Conservation (phyloP, 1,140 invertebrate species). For the Argopecten irradians region DNA sequence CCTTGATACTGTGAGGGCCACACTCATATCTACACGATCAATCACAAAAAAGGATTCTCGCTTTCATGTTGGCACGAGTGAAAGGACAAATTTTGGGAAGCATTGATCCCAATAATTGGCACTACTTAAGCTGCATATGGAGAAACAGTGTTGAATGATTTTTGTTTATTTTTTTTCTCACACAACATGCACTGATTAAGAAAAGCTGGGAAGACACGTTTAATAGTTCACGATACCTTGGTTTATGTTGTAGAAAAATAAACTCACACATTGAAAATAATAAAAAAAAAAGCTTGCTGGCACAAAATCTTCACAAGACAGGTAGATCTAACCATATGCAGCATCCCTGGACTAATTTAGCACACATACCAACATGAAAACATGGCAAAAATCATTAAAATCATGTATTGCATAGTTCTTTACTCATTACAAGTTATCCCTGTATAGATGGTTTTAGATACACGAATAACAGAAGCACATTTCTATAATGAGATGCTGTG, state of each 20-base stretch:
- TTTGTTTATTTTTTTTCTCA: neutral
- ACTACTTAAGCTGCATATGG: conserved; percentile 36
- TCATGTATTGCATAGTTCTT: conserved; percentile 29
- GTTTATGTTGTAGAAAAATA: neutral
- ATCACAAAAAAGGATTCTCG: conserved; percentile 27
- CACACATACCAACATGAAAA: conserved; percentile 31
- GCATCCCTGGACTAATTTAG: conserved; percentile 26
- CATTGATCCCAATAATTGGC: neutral
- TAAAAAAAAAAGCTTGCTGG: conserved; percentile 27
- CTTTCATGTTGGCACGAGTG: conserved; percentile 43
- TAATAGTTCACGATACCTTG: conserved; percentile 28
- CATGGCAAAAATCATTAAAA: conserved; percentile 16
- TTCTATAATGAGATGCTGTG: conserved; percentile 26
- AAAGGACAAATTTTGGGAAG: conserved; percentile 6
- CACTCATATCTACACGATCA: neutral
- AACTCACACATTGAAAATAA: conserved; percentile 16
- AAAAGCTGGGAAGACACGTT: conserved; percentile 2
- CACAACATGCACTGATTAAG: conserved; percentile 26
- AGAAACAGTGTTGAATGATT: neutral
- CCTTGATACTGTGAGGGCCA: conserved; percentile 54
- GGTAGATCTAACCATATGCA: conserved; percentile 29
- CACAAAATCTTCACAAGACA: conserved; percentile 22
- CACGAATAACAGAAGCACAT: neutral
- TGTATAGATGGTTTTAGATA: neutral
- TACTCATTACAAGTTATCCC: conserved; percentile 8